Percentiles rank a stretch among this genome's conserved stretches.
Conservation (phyloP, 2,888 invertebrate genomes). For the Drosophila pseudotakahashii region DNA sequence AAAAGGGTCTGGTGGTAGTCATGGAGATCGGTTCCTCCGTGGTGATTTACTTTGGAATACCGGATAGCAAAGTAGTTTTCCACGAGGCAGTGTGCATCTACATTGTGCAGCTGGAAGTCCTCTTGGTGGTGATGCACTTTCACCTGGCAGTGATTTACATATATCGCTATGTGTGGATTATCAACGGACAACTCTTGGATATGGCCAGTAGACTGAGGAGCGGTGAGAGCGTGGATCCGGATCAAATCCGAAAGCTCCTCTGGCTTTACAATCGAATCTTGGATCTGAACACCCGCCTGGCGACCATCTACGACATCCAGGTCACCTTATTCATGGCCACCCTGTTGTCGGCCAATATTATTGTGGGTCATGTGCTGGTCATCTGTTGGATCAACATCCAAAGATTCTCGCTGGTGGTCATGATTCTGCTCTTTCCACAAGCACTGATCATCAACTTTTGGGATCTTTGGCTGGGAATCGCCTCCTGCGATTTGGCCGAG, state of each 20-base stretch:
- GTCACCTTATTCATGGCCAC: slow-evolving; percentile 38
- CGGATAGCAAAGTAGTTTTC: not conserved
- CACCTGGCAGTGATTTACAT: slow-evolving; percentile 25
- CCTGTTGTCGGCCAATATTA: slow-evolving; percentile 37
- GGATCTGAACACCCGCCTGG: slow-evolving; percentile 9
- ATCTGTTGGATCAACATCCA: slow-evolving; percentile 14
- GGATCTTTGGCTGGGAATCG: slow-evolving; percentile 31
- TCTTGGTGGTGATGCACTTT: slow-evolving; percentile 45
- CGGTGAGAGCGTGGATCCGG: not conserved
- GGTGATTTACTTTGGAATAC: slow-evolving; percentile 3
- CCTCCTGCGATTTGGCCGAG: slow-evolving; percentile 30
- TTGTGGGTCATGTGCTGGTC: slow-evolving; percentile 17
- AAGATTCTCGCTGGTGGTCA: not conserved
- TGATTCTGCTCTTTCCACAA: slow-evolving; percentile 7
- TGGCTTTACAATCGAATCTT: slow-evolving; percentile 17
- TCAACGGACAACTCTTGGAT: slow-evolving; percentile 35
- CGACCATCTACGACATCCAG: slow-evolving; percentile 42
- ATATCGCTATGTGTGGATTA: slow-evolving; percentile 39
- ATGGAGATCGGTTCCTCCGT: slow-evolving; percentile 18
- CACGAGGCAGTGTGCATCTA: not conserved
- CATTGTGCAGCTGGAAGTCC: slow-evolving; percentile 16
- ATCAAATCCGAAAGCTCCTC: slow-evolving; percentile 12
- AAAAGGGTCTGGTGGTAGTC: slow-evolving; percentile 3
- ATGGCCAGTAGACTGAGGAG: slow-evolving; percentile 18
- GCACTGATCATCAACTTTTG: slow-evolving; percentile 15